Conservation (phyloP, 2,113 vertebrate genomes). For the Carlito syrichta region DNA sequence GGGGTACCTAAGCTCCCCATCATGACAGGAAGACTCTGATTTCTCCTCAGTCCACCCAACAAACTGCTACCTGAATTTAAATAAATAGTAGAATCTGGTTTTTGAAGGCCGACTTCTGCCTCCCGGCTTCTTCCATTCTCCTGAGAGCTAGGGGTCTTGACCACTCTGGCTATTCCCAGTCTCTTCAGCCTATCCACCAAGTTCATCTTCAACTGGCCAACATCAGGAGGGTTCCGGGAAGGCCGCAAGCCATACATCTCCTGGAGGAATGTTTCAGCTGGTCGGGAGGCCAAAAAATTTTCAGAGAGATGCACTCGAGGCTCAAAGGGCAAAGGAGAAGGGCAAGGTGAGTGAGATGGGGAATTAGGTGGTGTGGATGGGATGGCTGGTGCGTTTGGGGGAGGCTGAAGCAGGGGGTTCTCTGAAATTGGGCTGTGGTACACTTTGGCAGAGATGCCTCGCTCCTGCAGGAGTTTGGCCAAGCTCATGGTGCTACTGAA, state of each 20-base stretch:
- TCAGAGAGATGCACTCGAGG: slow-evolving; percentile 83
- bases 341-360: slow-evolving; percentile 81
- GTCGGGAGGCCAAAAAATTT: slow-evolving; percentile 96
- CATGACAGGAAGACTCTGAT: slow-evolving; percentile 94
- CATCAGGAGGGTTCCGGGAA: slow-evolving; percentile 80
- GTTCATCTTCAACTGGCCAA: slow-evolving; percentile 84
- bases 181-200: slow-evolving; percentile 92
- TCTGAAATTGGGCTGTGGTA: slow-evolving; percentile 80
- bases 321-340: slow-evolving; percentile 86
- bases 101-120: slow-evolving; percentile 67
- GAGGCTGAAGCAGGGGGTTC: slow-evolving; percentile 60
- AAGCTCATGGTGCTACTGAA: slow-evolving; percentile 86
- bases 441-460: slow-evolving; percentile 94
- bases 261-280: slow-evolving; percentile 95
- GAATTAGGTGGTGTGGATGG: slow-evolving; percentile 89
- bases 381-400: slow-evolving; percentile 69
- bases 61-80: slow-evolving; percentile 89
- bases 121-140: slow-evolving; percentile 56
- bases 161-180: slow-evolving; percentile 89
- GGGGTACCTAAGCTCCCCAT: slow-evolving; percentile 86
- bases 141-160: slow-evolving; percentile 78
- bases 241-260: slow-evolving; percentile 92
- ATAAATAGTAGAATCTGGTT: slow-evolving; percentile 86
- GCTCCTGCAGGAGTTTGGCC: slow-evolving; percentile 92
- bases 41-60: slow-evolving; percentile 91